phyloP scores from a whole-genome alignment of 2,888 invertebrate species.

The Conchocele bisecta region DNA sequence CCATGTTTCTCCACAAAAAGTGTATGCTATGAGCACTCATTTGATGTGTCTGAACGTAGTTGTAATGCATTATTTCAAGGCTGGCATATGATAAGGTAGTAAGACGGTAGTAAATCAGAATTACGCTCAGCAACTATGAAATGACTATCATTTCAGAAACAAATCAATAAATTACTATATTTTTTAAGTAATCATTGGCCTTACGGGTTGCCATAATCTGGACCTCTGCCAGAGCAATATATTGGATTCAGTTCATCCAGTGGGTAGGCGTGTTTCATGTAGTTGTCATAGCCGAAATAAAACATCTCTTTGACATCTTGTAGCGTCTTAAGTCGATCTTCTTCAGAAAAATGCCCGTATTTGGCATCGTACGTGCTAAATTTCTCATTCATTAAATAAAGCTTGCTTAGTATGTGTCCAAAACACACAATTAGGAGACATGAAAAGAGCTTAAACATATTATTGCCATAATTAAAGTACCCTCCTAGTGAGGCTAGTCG shows the following conservation, averaged over 20 bases:
- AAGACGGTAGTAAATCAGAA: too few species aligned
- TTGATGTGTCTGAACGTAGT: too few species aligned
- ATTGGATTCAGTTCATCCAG: conserved; percentile 87
- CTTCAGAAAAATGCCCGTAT: conserved; percentile 80
- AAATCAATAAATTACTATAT: too few species aligned
- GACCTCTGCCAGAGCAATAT: conserved; percentile 86
- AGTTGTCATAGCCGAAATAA: conserved; percentile 86
- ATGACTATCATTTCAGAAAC: too few species aligned
- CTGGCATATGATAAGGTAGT: too few species aligned
- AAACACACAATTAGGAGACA: conserved; percentile 38
- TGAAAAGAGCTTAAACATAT: conserved; percentile 42
- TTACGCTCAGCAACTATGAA: too few species aligned
- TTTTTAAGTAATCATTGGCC: too few species aligned
- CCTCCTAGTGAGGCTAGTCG: neutral
- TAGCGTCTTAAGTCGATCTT: conserved; percentile 75
- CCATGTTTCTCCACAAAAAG: too few species aligned
- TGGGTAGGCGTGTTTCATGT: conserved; percentile 87
- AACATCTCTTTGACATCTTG: conserved; percentile 85
- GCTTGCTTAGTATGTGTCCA: conserved; percentile 47
- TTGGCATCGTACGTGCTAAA: conserved; percentile 73
- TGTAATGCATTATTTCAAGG: too few species aligned
- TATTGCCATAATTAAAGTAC: conserved; percentile 44
- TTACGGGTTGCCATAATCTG: conserved; percentile 86
- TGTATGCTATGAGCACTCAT: too few species aligned
- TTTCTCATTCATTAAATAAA: conserved; percentile 54